These are phyloP conservation scores for Trichechus manatus DNA, from an alignment of 2,113 vertebrate genomes.

Conservation along the genomic window DNA sequence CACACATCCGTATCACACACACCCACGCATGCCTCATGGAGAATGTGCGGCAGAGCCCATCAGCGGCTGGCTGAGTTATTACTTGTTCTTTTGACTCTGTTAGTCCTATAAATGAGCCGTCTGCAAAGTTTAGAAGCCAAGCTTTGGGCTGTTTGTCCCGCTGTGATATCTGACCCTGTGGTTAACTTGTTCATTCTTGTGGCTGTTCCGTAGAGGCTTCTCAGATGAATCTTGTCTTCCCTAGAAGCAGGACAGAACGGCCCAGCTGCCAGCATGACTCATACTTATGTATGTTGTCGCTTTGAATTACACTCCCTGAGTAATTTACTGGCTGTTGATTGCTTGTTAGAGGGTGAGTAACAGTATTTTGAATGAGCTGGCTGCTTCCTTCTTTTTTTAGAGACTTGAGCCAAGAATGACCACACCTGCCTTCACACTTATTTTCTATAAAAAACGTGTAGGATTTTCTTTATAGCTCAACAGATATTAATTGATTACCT, in stretches of 20 bases:
- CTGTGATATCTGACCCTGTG: conserved; percentile 33
- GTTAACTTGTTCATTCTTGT: not conserved
- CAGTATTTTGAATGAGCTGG: conserved; percentile 45
- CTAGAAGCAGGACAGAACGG: not conserved
- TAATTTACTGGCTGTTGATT: conserved; percentile 69
- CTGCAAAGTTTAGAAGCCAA: not conserved
- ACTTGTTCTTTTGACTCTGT: not conserved
- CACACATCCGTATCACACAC: not conserved
- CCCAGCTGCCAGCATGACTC: conserved; percentile 71
- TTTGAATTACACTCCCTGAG: conserved; percentile 57
- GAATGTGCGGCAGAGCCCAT: rapidly evolving
- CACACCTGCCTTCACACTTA: conserved; percentile 56
- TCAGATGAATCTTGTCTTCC: not conserved
- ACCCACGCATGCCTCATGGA: not conserved
- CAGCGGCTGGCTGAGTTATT: not conserved
- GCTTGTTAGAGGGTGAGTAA: conserved; percentile 53
- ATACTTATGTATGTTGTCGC: not conserved
- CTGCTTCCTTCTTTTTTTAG: conserved; percentile 39
- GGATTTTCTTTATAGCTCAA: not conserved
- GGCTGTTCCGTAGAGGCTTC: not conserved
- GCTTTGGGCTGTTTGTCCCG: not conserved
- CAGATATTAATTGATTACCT: not conserved
- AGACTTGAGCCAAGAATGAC: conserved; percentile 62
- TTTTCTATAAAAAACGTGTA: conserved; percentile 12
- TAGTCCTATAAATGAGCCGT: not conserved